Percentiles rank a stretch among this genome's conserved stretches.
Conservation (phyloP, 2,888 invertebrate genomes). For the Synergus japonicus region DNA sequence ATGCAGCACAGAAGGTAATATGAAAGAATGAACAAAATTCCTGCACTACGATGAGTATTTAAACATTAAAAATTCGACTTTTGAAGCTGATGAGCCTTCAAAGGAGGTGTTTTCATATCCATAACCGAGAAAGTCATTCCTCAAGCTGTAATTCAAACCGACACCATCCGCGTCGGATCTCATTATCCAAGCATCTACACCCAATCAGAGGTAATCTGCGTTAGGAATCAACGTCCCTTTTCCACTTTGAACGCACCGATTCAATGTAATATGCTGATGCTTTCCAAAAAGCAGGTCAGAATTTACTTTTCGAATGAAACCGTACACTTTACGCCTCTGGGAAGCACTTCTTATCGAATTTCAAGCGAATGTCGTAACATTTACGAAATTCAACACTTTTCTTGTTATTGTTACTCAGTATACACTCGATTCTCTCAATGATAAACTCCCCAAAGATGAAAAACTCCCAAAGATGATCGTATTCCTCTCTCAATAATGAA, state of each 20-base stretch:
- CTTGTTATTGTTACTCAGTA: background rate
- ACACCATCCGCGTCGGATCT: slow-evolving; percentile 3
- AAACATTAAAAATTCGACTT: background rate
- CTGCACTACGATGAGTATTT: background rate
- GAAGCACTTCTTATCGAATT: background rate
- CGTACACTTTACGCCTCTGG: background rate
- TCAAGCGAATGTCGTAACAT: background rate
- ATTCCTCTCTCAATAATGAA: no score
- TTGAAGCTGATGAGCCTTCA: background rate
- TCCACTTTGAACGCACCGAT: slow-evolving; percentile 22
- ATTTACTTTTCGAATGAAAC: background rate
- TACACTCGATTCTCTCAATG: no score
- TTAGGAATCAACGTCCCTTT: slow-evolving; percentile 5
- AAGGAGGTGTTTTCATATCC: slow-evolving; percentile 6
- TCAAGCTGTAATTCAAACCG: background rate
- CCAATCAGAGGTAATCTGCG: slow-evolving; percentile 5
- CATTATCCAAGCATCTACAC: background rate
- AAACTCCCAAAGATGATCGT: no score
- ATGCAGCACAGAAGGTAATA: no score
- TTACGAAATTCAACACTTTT: background rate
- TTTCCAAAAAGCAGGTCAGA: background rate
- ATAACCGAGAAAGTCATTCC: slow-evolving; percentile 14
- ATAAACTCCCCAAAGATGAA: no score
- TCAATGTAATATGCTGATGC: background rate
- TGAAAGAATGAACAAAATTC: background rate